Base-by-base conservation (phyloP, 2,888 invertebrate species). In the Trissoscelio sp. region DNA sequence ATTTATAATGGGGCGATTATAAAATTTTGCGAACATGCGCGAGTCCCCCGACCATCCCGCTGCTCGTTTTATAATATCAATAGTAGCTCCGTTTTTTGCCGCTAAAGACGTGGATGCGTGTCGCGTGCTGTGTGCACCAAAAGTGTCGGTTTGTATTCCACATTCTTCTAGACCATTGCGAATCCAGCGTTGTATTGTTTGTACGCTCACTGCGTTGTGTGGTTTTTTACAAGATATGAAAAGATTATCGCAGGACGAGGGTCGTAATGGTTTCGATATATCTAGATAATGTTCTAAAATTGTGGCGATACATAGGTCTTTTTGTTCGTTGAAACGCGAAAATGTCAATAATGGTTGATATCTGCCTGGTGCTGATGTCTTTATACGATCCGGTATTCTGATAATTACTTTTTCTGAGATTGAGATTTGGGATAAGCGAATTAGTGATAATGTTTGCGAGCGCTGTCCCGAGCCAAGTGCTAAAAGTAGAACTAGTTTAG, bases 391-490 rank as follows among this genome's bases (percentile, higher is more conserved):
- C 9, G n/a, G 24, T 48, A 5, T 42, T 42, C 14, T 42, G 7
- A 46, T 46, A 11, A 84, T 58, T 24, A 60, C 51, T 16, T 74
- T 58, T 44, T 60, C 39, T 2, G 1, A n/a, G 9, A 66, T 7
- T 2, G 28, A 22, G 31, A 84, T 84, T 16, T 83, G 53, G 20
- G 77, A 73, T 6, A 79, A 16, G 14, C 53, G 58, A 46, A 84
- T 79, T 11, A 62, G 18, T 22, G 82, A 44, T 0, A 84, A 28
- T 6, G 83, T 85, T 55, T 85, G 83, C 9, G 79, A 46, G 18
- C 80, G 60, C 2, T 86, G 83, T n/a, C 82, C 84, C 1, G 83
- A 82, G 3, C 53, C 74, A 9, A 85, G 64, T 2, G 85, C 79
- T 2, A 86, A 34, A 22, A 85, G 42, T 3, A 81, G 51, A 0